Evolutionary conservation across 2,888 invertebrate species (phyloP), one percentile per base, ranked within the genome.

Genomic region (Limnephilus rhombicus): DNA sequence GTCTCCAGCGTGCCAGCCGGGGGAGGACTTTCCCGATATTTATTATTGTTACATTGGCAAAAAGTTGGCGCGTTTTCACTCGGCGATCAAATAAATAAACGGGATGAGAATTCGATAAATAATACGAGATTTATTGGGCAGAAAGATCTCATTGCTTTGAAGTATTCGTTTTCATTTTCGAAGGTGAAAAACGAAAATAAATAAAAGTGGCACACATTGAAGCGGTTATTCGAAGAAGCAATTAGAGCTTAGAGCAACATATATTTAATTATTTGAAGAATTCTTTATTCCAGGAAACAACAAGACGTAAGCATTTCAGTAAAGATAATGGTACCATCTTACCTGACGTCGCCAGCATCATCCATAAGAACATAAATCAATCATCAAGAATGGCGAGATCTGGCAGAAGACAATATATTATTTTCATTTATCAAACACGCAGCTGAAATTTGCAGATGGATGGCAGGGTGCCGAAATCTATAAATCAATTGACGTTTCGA

Each of bases 401-500:
- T 86, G 86, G 86, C 86, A 53, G 86, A 86, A 45, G n/a, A 49
- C 29, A n/a, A n/a, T 45, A 53, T 53, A 86, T 86, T 29, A 45
- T 29, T 45, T 86, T 86, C 86, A 86, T 86, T 86, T 86, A 86
- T 86, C 86, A 53, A 85, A 86, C 86, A 86, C 53, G 49, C 86
- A n/a, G 18, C 18, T 80, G 37, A 80, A 41, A 15, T 37, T 89
- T 31, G n/a, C 80, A 80, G 37, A 80, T 80, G 80, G 37, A 80
- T 80, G 80, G 88, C 34, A 18, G 24, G 31, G 24, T 89, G 80
- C 80, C 80, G 15, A 24, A 41, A 89, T 80, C 88, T 89, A 89
- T 89, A 89, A 89, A 89, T 89, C 88, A 89, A 80, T 80, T 80
- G 80, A 31, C 88, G 34, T 89, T 89, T 80, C 37, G 37, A 87